These are phyloP conservation scores for Hirudo medicinalis DNA, from an alignment of 1,140 invertebrate species.

Conservation along the genomic window DNA sequence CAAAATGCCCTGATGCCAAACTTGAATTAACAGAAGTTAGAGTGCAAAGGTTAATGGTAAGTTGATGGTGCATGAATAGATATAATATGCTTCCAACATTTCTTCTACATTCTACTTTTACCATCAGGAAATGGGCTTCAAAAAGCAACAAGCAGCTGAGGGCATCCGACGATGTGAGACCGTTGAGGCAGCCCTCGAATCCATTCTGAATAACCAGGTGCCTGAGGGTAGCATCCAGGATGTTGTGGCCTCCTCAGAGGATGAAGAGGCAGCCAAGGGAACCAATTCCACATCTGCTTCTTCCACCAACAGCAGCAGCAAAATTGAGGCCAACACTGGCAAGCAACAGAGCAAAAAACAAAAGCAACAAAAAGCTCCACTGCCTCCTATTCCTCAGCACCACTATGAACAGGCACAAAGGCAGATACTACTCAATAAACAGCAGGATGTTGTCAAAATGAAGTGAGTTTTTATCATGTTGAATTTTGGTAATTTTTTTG, in stretches of 20 bases:
- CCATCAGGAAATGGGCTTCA: slow-evolving; percentile 44
- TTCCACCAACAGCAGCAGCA: slow-evolving; percentile 5
- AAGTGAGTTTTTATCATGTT: slow-evolving; percentile 34
- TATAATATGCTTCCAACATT: neutral
- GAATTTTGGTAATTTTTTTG: too few relatives aligned
- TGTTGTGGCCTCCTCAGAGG: too few relatives aligned
- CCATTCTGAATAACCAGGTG: slow-evolving; percentile 34
- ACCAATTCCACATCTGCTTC: neutral
- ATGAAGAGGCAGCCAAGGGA: neutral
- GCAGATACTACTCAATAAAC: slow-evolving; percentile 18
- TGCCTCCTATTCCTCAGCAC: slow-evolving; percentile 15
- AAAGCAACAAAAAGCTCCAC: neutral
- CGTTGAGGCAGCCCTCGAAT: slow-evolving; percentile 43
- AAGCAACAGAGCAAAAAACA: neutral
- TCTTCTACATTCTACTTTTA: slow-evolving; percentile 13
- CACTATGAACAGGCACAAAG: slow-evolving; percentile 16
- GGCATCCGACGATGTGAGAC: slow-evolving; percentile 41
- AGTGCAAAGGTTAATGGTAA: slow-evolving; percentile 41
- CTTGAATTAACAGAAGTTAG: slow-evolving; percentile 42
- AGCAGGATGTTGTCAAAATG: slow-evolving; percentile 34
- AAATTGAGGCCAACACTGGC: neutral
- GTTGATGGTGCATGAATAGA: slow-evolving; percentile 17
- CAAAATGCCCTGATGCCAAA: slow-evolving; percentile 44
- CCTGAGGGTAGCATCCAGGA: too few relatives aligned
- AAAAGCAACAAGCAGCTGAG: slow-evolving; percentile 37